A percentile compares a stretch with the other conserved stretches of the same genome.
Evolutionary conservation across 2,888 invertebrate species (phyloP).

Genomic region (Deilephila porcellus): DNA sequence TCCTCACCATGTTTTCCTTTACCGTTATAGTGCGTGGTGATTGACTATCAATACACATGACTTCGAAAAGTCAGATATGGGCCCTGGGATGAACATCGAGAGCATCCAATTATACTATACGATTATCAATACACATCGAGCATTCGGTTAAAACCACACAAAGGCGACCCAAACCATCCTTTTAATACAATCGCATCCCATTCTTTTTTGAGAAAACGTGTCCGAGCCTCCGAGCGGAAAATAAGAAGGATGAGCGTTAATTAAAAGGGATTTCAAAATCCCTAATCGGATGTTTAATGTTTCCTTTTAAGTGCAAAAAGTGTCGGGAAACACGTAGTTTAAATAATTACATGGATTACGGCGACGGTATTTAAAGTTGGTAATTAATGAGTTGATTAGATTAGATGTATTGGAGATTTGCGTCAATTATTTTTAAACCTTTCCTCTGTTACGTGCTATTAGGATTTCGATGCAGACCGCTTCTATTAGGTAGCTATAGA

Average conservation of each 20-base stretch:
- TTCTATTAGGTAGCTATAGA: too few species aligned
- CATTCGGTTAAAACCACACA: background rate
- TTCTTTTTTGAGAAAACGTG: slow-evolving; percentile 17
- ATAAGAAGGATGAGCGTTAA: slow-evolving; percentile 37
- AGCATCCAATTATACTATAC: too few species aligned
- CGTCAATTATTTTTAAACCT: background rate
- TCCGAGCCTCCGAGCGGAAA: slow-evolving; percentile 30
- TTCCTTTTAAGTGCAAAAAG: background rate
- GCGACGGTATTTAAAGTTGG: background rate
- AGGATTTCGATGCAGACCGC: too few species aligned
- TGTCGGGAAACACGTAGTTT: background rate
- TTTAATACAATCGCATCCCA: background rate
- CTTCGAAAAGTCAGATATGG: too few species aligned
- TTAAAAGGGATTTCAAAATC: slow-evolving; percentile 41
- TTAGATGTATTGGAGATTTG: background rate
- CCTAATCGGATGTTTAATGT: slow-evolving; percentile 37
- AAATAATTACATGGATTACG: background rate
- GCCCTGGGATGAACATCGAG: too few species aligned
- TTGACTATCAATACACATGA: too few species aligned
- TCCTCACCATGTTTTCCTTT: too few species aligned
- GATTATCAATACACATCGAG: too few species aligned
- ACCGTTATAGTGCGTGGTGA: too few species aligned
- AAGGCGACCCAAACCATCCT: background rate
- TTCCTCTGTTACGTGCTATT: too few species aligned
- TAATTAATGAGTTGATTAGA: background rate